phyloP scores from a whole-genome alignment of 2,797 vertebrate genomes.

The Geotrypetes seraphini region DNA sequence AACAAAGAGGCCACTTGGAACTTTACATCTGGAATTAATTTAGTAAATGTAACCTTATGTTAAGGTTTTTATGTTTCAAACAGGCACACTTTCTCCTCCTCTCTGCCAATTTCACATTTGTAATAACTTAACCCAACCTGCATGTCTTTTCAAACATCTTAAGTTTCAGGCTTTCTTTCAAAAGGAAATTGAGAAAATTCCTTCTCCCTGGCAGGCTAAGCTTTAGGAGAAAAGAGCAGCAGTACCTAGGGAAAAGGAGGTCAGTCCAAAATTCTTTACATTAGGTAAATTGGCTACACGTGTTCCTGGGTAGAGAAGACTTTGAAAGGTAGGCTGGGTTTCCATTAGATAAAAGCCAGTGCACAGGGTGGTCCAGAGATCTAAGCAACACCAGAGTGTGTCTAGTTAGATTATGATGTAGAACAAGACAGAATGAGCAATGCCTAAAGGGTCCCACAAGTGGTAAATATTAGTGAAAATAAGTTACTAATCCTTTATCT shows the following conservation, averaged over 20 bases:
- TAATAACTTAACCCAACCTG: slow-evolving; percentile 25
- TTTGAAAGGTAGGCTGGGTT: not conserved
- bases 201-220: slow-evolving; percentile 29
- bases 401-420: not conserved
- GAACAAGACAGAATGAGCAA: not conserved
- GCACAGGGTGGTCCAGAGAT: not conserved
- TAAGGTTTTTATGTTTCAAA: slow-evolving; percentile 16
- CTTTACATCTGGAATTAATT: slow-evolving; percentile 39
- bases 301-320: not conserved
- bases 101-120: slow-evolving; percentile 20
- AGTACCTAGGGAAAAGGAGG: slow-evolving; percentile 5
- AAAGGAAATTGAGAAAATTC: slow-evolving; percentile 44
- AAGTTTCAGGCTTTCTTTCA: slow-evolving; percentile 17
- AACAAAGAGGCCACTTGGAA: slow-evolving; percentile 16
- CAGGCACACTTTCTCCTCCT: slow-evolving; percentile 25
- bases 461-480: too few relatives aligned
- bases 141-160: slow-evolving; percentile 22
- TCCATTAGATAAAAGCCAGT: not conserved
- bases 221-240: slow-evolving; percentile 21
- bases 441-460: fast-evolving
- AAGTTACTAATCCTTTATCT: too few relatives aligned
- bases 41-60: not conserved
- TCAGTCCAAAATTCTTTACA: not conserved
- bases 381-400: not conserved
- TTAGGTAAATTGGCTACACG: not conserved